phyloP scores from a whole-genome alignment of 2,888 invertebrate species.

The Geophilus truncorum region DNA sequence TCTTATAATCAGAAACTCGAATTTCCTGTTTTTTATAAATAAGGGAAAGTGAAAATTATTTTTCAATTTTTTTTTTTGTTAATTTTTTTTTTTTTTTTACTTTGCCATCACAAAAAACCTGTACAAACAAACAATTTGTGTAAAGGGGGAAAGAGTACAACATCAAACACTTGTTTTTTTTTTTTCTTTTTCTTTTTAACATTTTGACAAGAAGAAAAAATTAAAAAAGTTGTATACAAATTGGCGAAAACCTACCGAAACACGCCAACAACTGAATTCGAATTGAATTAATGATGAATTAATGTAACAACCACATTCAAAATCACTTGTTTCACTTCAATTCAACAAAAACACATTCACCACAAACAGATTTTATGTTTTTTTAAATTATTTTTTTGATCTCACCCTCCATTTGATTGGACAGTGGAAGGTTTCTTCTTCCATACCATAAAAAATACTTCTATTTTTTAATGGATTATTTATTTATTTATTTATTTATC shows the following conservation, averaged over 20 bases:
- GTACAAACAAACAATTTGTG: not conserved
- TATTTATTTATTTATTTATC: no score
- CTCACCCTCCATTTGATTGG: not conserved
- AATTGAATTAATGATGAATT: no score
- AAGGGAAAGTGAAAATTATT: no score
- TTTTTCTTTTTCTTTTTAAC: not conserved
- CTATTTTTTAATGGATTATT: not conserved
- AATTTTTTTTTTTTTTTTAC: not conserved
- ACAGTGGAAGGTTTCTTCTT: not conserved
- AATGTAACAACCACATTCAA: no score
- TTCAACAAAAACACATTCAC: not conserved
- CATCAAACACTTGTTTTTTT: not conserved
- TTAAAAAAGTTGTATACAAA: not conserved
- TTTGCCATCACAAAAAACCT: no score
- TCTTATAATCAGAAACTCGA: not conserved
- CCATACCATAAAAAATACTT: not conserved
- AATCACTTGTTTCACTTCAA: not conserved
- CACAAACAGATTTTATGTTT: not conserved
- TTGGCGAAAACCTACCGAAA: not conserved
- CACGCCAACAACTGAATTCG: no score
- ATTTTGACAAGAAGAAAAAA: not conserved
- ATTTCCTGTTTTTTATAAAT: not conserved
- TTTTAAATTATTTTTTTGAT: not conserved
- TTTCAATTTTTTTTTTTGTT: not conserved
- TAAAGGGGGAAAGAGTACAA: not conserved